phyloP scores from a whole-genome alignment of 2,888 invertebrate species.

The Leptinotarsa tumamoca region DNA sequence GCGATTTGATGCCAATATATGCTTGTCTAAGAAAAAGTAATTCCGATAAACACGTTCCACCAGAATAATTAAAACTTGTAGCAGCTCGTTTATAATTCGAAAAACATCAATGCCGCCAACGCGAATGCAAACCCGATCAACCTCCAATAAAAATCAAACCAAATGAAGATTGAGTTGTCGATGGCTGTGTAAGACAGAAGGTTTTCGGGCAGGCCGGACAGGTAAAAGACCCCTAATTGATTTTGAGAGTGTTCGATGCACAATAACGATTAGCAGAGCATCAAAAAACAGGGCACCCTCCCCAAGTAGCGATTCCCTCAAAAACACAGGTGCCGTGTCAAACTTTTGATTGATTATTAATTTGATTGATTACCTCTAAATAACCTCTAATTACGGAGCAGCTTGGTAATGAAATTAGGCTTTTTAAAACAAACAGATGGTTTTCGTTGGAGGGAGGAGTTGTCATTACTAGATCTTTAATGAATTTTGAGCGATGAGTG shows the following conservation, averaged over 20 bases:
- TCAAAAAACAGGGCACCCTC: conserved; percentile 52
- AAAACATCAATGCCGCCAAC: conserved; percentile 19
- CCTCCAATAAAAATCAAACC: conserved; percentile 40
- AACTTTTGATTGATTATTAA: conserved; percentile 56
- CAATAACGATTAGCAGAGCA: conserved; percentile 56
- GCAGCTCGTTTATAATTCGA: not conserved
- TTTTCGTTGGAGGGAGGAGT: conserved; percentile 20
- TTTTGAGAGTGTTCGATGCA: conserved; percentile 61
- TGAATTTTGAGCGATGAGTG: not conserved
- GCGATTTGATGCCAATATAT: too few relatives aligned
- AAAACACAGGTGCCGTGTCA: conserved; percentile 50
- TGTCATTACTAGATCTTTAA: not conserved
- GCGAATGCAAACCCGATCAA: conserved; percentile 28
- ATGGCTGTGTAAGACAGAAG: conserved; percentile 56
- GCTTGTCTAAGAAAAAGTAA: not conserved
- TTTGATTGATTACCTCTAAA: conserved; percentile 58
- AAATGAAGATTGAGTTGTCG: conserved; percentile 55
- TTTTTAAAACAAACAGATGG: conserved; percentile 41
- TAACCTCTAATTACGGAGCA: conserved; percentile 53
- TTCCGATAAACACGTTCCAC: not conserved
- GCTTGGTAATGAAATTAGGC: conserved; percentile 53
- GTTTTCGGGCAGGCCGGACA: conserved; percentile 51
- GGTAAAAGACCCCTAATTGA: conserved; percentile 59
- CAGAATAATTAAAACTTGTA: not conserved
- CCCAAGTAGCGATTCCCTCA: not conserved